Base-by-base conservation (phyloP, 2,113 vertebrate species). In the Phycodurus eques region DNA sequence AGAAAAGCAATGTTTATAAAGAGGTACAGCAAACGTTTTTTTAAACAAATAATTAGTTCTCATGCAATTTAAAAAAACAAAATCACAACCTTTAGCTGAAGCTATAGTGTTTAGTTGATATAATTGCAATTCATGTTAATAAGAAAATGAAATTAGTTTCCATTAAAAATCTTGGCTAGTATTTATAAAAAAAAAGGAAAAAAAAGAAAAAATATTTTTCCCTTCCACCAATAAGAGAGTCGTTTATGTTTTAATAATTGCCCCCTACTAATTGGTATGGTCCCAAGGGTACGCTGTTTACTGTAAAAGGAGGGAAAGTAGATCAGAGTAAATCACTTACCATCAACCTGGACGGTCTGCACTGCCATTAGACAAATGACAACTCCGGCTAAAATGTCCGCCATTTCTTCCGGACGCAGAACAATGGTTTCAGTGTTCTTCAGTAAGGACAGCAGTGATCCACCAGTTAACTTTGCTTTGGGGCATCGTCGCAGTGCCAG, bases 361-460 rank as follows among this genome's bases (percentile, higher is more conserved):
- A 70, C 44, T n/a, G 83, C 79, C 81, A 90, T 47, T 15, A 89
- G 68, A 76, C 76, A 82, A 80, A 88, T 62, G 4, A 91, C 63
- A 19, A 90, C 64, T 85, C 85, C 85, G 27, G 44, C 47, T 63
- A 89, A 15, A 14, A 84, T 54, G 13, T 80, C 17, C 8, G 73
- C 83, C 89, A 87, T 90, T 56, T 0, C 67, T 57, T 20, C 61
- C 39, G 22, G 42, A 60, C 46, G 8, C 9, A 53, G n/a, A n/a
- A 19, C 31, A 67, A 14, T 51, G 27, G 54, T 35, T 76, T 68
- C 11, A 22, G 8, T 68, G 8, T 56, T 67, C 31, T 51, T 68
- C 46, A 67, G 14, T 53, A 46, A 68, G 59, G 43, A 12, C 5
- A 35, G 27, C 17, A 70, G 44, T 57, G 68, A 8, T 79, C 83